Base-by-base conservation (phyloP, 2,888 invertebrate species). In the Cyclophora punctaria region DNA sequence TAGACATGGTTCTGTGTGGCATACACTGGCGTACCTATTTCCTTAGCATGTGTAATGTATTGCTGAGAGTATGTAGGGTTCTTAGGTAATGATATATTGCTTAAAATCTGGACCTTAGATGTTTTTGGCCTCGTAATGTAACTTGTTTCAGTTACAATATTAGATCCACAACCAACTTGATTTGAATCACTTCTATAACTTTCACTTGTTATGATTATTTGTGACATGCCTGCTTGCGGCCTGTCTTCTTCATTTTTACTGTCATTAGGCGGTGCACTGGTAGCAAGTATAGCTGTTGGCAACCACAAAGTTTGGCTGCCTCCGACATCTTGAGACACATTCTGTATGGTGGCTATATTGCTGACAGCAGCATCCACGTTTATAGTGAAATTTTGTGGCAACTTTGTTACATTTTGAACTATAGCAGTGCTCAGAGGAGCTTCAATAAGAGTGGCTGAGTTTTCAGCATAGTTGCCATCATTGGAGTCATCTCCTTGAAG, bases 21-120 rank as follows among this genome's bases (percentile, higher is more conserved):
- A 63, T 84, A 85, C 37, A 86, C 75, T 47, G 83, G 80, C 20
- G 78, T 63, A n/a, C 75, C 64, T 45, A 83, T 66, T 51, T 88
- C 86, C 66, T 86, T 87, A 44, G 74, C 69, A 60, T 77, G 76
- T 46, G 78, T 69, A 49, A 83, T 72, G 56, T 82, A 87, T 59
- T 82, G 81, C 58, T 81, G 85, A 35, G 79, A 74, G 60, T 82
- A 86, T 62, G 70, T 79, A 46, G 86, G 69, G 59, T 71, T 83
- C 67, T 88, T 88, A 3, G 88, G 84, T 60, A 89, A 66, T 53
- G 88, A 80, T 72, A 89, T 85, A 57, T 88, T 89, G 58, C 89
- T 89, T 56, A 89, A 71, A 64, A 89, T 89, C 61, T 89, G 89
- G 45, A 89, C 89, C 75, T 89, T 89, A 3, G 89, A 82, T 49